A percentile compares a stretch with the other conserved stretches of the same genome.
Evolutionary conservation across 2,113 vertebrate species (phyloP).

Genomic region (Etia nguti): DNA sequence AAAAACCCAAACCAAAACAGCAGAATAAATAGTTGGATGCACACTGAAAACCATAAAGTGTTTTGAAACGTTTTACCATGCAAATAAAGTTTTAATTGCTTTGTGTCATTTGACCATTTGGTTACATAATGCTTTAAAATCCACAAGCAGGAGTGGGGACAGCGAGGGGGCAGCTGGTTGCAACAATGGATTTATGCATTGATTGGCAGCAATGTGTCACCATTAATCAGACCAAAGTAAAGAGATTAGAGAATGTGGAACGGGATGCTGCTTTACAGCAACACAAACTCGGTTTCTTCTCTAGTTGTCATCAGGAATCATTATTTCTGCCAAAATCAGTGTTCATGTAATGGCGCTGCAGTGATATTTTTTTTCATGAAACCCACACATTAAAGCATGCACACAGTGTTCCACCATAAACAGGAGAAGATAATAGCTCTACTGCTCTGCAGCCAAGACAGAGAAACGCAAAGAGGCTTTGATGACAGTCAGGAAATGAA

Average conservation of each 20-base stretch:
- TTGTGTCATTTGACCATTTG: not conserved
- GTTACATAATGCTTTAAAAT: constrained; percentile 1
- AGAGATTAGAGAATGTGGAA: not conserved
- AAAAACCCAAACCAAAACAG: not conserved
- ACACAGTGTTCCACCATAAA: not conserved
- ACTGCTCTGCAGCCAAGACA: not conserved
- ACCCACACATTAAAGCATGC: not conserved
- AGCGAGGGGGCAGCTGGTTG: not conserved
- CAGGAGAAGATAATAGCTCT: not conserved
- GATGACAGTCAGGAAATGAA: constrained; percentile 29
- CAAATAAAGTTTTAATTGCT: not conserved
- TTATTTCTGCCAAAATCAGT: constrained; percentile 8
- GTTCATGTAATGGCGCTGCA: not conserved
- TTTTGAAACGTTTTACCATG: not conserved
- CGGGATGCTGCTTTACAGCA: not conserved
- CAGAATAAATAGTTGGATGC: not conserved
- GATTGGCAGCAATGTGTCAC: constrained; percentile 31
- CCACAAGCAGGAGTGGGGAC: not conserved
- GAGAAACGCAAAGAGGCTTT: not conserved
- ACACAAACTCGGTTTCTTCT: not conserved
- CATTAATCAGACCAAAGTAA: constrained; percentile 9
- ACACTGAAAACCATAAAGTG: not conserved
- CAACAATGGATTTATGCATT: constrained; percentile 23
- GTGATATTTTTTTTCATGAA: not conserved
- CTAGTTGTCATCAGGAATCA: not conserved